Evolutionary conservation across 2,113 vertebrate species (phyloP).

Genomic region (Pachyramphus minor): DNA sequence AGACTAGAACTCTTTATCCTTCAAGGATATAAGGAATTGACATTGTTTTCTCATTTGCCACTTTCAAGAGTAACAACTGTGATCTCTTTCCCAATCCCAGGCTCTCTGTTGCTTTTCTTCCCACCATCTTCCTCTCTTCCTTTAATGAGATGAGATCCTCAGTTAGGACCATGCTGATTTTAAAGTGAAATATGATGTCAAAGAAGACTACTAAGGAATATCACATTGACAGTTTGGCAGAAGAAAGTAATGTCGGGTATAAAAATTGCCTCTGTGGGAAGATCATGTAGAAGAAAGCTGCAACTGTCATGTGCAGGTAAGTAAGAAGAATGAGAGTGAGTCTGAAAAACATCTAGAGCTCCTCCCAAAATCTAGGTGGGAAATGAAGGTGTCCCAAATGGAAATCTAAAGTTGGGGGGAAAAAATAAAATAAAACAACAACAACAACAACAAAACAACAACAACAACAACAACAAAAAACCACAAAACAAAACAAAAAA

Average conservation of each 20-base stretch:
- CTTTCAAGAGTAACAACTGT: background rate
- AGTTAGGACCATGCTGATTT: background rate
- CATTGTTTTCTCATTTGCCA: background rate
- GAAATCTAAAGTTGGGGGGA: background rate
- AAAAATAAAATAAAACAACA: background rate
- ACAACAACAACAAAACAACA: rapidly evolving
- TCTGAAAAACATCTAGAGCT: background rate
- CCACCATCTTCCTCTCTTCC: background rate
- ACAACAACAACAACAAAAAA: rapidly evolving
- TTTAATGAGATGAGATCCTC: background rate
- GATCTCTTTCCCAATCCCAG: background rate
- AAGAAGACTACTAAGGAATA: background rate
- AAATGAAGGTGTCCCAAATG: background rate
- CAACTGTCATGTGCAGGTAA: background rate
- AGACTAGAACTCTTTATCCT: background rate
- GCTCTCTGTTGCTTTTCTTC: background rate
- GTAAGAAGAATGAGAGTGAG: background rate
- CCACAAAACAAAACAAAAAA: too few species aligned
- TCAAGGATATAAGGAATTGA: background rate
- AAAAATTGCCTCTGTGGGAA: background rate
- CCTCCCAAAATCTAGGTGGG: background rate
- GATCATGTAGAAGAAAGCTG: background rate
- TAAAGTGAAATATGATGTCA: background rate
- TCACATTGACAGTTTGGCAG: background rate
- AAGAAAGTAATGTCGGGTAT: background rate